Conservation (phyloP, 2,888 invertebrate genomes). For the Latrodectus hesperus region DNA sequence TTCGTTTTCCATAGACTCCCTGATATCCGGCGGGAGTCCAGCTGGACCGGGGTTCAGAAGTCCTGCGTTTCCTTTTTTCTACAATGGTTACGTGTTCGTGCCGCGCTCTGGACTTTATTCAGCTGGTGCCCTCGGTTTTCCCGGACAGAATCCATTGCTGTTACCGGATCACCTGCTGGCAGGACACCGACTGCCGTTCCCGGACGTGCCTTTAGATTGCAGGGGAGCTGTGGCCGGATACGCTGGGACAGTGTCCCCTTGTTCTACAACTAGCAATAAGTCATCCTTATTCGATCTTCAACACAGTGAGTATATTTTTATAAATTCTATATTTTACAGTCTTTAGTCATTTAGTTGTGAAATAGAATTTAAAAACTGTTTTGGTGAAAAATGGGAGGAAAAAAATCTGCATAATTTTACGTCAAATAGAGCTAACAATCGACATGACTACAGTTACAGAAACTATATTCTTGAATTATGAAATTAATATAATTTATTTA, state of each 20-base stretch:
- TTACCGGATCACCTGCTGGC: slow-evolving; percentile 40
- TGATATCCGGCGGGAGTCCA: slow-evolving; percentile 53
- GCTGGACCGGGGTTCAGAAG: slow-evolving; percentile 36
- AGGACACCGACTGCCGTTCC: slow-evolving; percentile 28
- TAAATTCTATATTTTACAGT: too few species aligned
- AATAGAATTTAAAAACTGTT: too few species aligned
- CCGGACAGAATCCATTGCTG: slow-evolving; percentile 40
- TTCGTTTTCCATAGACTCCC: slow-evolving; percentile 62
- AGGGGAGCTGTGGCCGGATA: slow-evolving; percentile 27
- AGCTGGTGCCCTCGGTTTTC: slow-evolving; percentile 35
- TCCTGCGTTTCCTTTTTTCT: slow-evolving; percentile 59
- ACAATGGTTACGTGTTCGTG: slow-evolving; percentile 65
- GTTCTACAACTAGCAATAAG: slow-evolving; percentile 53
- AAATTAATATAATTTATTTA: too few species aligned
- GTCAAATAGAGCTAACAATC: too few species aligned
- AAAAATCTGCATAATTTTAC: too few species aligned
- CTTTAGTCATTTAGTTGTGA: too few species aligned
- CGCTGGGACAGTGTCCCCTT: slow-evolving; percentile 17
- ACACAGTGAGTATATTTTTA: slow-evolving; percentile 46
- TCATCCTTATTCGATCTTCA: slow-evolving; percentile 52
- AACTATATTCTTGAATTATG: too few species aligned
- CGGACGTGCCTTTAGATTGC: slow-evolving; percentile 52
- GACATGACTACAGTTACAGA: too few species aligned
- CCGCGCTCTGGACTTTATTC: slow-evolving; percentile 53
- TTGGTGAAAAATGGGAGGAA: too few species aligned